Base-by-base conservation (phyloP, 2,888 invertebrate genomes). In the Cataglyphis cursor region DNA sequence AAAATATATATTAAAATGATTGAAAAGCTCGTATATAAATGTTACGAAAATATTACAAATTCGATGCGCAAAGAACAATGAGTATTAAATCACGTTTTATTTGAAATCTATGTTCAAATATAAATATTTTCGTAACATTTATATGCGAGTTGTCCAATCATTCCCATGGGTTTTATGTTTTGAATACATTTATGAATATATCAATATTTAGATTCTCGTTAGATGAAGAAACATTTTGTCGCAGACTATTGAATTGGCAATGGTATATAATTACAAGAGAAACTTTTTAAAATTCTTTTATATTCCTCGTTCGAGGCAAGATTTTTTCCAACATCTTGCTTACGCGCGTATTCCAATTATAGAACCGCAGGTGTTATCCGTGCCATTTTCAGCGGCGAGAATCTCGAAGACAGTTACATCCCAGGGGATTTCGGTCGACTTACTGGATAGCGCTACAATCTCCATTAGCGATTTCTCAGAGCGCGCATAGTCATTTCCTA, bases 381-480 rank as follows among this genome's bases (percentile, higher is more conserved):
- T 64, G 80, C 66, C 73, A 65, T 78, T 78, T 74, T 54, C 48
- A 83, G 78, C 82, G 82, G 84, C 28, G n/a, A 9, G 81, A 88
- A 90, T 89, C 88, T 90, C 70, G 88, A 84, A 85, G 86, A 82
- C 88, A 84, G 88, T 90, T 88, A 90, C 88, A 81, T 86, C 90
- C 82, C 80, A 15, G 62, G 83, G 84, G 86, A 88, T 88, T 90
- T 90, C 82, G 65, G 57, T 62, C 61, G 83, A 88, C 86, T 88
- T 88, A 90, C 76, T 81, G 90, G 88, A 90, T 88, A 80, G 82
- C 83, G 84, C 80, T 87, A 89, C 89, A 90, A 89, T 89, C 89
- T 91, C 89, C 89, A 89, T 90, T 90, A 89, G 91, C 90, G 89
- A 89, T 90, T 90, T 90, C 91, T 90, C 89, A 82, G 89, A 83